Evolutionary conservation across 1,140 invertebrate genomes (phyloP).

Genomic region (Semibalanus balanoides): DNA sequence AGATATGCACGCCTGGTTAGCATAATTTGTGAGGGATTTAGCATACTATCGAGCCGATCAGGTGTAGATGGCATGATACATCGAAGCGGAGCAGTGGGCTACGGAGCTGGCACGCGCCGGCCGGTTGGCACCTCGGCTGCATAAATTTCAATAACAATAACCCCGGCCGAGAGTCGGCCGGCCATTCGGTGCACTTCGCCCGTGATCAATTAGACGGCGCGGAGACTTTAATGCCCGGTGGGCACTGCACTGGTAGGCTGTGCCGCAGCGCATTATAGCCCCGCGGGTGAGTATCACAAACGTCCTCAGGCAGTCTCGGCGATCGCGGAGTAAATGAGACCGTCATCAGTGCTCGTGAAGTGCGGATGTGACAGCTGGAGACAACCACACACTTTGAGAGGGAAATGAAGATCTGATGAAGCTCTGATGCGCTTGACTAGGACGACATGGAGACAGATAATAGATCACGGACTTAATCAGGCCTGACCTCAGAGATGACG

Average conservation of each 20-base stretch:
- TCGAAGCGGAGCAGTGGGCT: neutral
- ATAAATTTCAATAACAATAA: constrained; percentile 1
- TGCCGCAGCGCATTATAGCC: too few relatives aligned
- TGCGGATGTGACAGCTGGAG: too few relatives aligned
- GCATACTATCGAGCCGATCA: neutral
- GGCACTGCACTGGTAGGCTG: neutral
- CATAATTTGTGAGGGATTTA: constrained; percentile 1
- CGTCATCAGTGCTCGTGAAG: too few relatives aligned
- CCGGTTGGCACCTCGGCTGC: neutral
- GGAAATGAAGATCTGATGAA: too few relatives aligned
- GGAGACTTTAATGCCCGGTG: neutral
- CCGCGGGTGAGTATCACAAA: neutral
- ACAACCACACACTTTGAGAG: too few relatives aligned
- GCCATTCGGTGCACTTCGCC: too few relatives aligned
- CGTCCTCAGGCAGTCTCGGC: too few relatives aligned
- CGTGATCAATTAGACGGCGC: neutral
- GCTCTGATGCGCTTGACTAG: too few relatives aligned
- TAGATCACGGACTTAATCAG: too few relatives aligned
- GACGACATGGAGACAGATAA: too few relatives aligned
- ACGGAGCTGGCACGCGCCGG: neutral
- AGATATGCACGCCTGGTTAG: neutral
- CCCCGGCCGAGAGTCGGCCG: neutral
- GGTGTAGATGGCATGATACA: neutral
- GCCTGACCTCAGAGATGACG: too few relatives aligned
- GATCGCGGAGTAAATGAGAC: too few relatives aligned